These are phyloP conservation scores for Leistus spinibarbis DNA, from an alignment of 2,888 invertebrate genomes.

Conservation along the genomic window DNA sequence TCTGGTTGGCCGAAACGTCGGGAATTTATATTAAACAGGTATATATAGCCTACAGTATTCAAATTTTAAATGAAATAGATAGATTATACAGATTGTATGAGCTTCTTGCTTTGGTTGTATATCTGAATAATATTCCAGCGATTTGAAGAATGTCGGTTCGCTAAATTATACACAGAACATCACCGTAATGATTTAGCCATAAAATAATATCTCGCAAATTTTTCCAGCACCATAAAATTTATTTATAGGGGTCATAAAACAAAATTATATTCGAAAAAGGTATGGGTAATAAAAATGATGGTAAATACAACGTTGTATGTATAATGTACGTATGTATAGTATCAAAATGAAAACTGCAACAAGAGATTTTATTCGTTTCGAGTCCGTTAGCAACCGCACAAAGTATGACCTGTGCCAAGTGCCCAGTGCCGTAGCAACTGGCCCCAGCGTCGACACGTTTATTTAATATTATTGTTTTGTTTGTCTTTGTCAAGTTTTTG, in stretches of 20 bases:
- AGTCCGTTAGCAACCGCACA: neutral
- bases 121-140: no score
- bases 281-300: conserved; percentile 20
- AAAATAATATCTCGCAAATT: conserved; percentile 5
- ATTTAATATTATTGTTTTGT: neutral
- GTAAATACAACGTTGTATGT: neutral
- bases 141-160: no score
- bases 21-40: no score
- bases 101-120: no score
- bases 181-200: conserved; percentile 25
- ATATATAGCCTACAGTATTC: no score
- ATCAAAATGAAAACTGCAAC: conserved; percentile 24
- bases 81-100: no score
- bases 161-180: neutral
- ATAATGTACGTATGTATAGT: no score
- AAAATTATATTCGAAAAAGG: conserved; percentile 19
- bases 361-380: neutral
- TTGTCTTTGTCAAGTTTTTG: neutral
- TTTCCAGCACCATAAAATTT: conserved; percentile 16
- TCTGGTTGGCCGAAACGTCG: no score
- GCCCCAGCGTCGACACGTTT: no score
- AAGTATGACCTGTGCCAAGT: no score
- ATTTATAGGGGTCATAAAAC: conserved; percentile 21
- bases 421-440: no score
- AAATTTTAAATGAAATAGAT: no score